Evolutionary conservation across 1,140 invertebrate species (phyloP).

Genomic region (Eueides isabella): DNA sequence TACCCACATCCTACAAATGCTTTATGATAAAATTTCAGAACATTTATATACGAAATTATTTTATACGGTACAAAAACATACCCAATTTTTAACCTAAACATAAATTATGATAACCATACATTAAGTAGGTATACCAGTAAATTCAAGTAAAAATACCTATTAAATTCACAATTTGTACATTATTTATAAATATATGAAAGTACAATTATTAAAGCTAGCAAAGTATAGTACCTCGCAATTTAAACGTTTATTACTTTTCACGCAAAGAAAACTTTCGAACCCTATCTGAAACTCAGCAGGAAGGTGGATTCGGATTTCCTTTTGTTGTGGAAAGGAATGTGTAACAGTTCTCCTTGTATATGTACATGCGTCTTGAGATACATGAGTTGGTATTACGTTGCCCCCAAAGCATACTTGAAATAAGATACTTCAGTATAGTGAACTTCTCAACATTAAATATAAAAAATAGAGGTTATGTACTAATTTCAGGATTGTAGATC

Average conservation of each 20-base stretch:
- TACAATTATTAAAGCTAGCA: too few relatives aligned
- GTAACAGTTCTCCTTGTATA: constrained; percentile 17
- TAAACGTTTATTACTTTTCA: constrained; percentile 16
- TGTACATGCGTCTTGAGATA: not conserved
- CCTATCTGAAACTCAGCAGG: constrained; percentile 31
- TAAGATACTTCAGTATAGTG: constrained; percentile 1
- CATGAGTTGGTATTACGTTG: not conserved
- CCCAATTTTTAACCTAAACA: not conserved
- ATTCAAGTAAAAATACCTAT: too few relatives aligned
- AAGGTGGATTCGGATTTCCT: constrained; percentile 27
- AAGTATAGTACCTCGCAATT: too few relatives aligned
- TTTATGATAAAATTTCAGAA: constrained; percentile 9
- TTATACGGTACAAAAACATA: not conserved
- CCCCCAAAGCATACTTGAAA: constrained; percentile 29
- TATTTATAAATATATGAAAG: too few relatives aligned
- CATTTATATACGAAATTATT: not conserved
- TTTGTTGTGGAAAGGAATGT: constrained; percentile 36
- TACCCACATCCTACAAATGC: not conserved
- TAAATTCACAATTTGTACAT: too few relatives aligned
- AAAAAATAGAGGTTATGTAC: not conserved
- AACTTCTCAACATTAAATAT: not conserved
- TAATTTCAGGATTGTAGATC: too few relatives aligned
- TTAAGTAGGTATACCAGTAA: too few relatives aligned
- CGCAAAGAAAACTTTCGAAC: constrained; percentile 35
- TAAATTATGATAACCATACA: not conserved